A percentile compares a stretch with the other conserved stretches of the same genome.
Evolutionary conservation across 2,113 vertebrate genomes (phyloP).

Genomic region (Cochlearius cochlearius): DNA sequence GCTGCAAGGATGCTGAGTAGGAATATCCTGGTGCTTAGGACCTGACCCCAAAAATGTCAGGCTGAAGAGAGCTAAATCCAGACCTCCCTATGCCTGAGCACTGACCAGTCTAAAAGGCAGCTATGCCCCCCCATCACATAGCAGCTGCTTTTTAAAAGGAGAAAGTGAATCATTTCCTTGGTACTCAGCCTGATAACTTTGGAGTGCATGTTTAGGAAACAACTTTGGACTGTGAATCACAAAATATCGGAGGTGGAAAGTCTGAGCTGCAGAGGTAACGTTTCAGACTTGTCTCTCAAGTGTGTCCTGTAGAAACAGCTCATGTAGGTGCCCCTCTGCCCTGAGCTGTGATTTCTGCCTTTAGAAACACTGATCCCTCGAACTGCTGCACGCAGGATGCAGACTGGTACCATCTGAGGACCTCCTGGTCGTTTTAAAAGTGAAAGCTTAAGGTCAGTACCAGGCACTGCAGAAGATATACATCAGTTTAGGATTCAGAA

Average conservation of each 20-base stretch:
- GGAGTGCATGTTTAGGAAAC: neutral
- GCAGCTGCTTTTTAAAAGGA: neutral
- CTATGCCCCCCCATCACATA: neutral
- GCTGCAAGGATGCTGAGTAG: neutral
- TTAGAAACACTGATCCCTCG: neutral
- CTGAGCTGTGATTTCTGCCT: neutral
- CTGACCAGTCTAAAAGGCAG: neutral
- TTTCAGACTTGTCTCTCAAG: neutral
- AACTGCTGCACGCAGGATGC: neutral
- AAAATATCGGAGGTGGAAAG: neutral
- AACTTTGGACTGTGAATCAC: constrained; percentile 9
- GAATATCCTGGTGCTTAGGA: neutral
- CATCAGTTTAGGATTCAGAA: neutral
- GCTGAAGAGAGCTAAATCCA: neutral
- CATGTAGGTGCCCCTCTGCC: neutral
- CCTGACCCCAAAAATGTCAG: neutral
- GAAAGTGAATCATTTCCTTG: constrained; percentile 43
- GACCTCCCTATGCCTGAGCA: neutral
- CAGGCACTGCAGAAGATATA: neutral
- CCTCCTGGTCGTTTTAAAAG: neutral
- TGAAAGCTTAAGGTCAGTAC: neutral
- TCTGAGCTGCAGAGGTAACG: neutral
- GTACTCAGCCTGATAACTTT: constrained; percentile 3
- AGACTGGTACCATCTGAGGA: neutral
- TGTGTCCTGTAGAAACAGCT: neutral